Conservation (phyloP, 92 coral and sea anemone genomes). For the Galaxea fascicularis region DNA sequence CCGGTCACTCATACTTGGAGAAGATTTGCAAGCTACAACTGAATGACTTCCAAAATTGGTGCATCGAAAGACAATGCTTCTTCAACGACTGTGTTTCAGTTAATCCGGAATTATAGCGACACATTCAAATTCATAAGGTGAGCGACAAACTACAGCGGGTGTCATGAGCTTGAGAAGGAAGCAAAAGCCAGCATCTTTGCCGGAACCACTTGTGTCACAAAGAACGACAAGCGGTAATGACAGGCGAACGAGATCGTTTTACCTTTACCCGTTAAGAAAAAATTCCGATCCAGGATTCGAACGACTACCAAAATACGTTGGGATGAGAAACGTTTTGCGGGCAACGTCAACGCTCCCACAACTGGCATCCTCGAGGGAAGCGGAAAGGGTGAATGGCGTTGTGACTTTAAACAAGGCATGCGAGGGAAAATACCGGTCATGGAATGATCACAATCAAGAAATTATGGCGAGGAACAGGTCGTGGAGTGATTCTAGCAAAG, state of each 20-base stretch:
- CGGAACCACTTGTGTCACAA: not conserved
- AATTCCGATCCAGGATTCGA: not conserved
- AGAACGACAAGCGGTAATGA: not conserved
- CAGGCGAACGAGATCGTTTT: not conserved
- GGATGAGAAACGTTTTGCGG: not conserved
- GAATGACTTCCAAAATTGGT: too few relatives aligned
- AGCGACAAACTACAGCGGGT: not conserved
- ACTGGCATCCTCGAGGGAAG: not conserved
- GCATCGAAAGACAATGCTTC: too few relatives aligned
- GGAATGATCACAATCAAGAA: constrained; percentile 9
- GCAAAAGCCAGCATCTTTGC: not conserved
- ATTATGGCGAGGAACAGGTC: not conserved
- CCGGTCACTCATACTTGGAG: too few relatives aligned
- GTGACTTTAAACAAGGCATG: not conserved
- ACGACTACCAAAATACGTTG: not conserved
- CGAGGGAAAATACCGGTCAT: constrained; percentile 18
- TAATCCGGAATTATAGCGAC: too few relatives aligned
- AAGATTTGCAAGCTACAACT: too few relatives aligned
- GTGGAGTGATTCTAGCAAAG: not conserved
- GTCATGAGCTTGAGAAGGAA: not conserved
- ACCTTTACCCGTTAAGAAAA: not conserved
- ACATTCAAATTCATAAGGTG: too few relatives aligned
- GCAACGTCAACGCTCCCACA: constrained; percentile 14
- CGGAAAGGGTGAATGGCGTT: not conserved
- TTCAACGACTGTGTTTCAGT: too few relatives aligned